Base-by-base conservation (phyloP, 2,113 vertebrate genomes). In the Burhinus oedicnemus region DNA sequence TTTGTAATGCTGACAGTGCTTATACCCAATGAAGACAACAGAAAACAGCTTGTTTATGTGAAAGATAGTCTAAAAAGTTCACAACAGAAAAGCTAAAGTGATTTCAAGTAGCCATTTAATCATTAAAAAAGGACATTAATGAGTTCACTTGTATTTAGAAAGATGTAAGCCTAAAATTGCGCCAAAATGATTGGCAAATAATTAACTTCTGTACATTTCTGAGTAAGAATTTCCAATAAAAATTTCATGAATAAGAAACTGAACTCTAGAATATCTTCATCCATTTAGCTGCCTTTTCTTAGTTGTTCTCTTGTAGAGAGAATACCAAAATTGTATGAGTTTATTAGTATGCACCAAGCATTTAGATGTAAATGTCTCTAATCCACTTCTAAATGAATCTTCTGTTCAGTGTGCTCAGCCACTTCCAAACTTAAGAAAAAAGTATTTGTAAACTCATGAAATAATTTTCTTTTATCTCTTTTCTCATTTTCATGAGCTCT, bases 321-420 rank as follows among this genome's bases (percentile, higher is more conserved):
- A 92, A 86, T 62, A 95, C 69, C 77, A 93, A 94, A 93, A 71
- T 22, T 77, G 80, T 71, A 76, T 23, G 74, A 80, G 77, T 92
- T 95, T 91, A 90, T 97, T 93, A 94, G 90, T 74, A 96, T 94
- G 95, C 71, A 0, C 34, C 55, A 80, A 85, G 88, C 93, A 96
- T 95, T 96, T 86, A 94, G 40, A 96, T 96, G 94, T 55, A 93
- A 95, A 96, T 83, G 87, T 60, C 78, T 81, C 66, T 96, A 94
- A 95, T 81, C 90, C 95, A 88, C 60, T 93, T 82, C 68, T 95
- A 96, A 97, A 97, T 94, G 90, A 83, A 88, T 92, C 90, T 91
- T 92, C 90, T 97, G 95, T 93, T 97, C 75, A 44, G 44, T 27
- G 27, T 79, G 88, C 68, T 58, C 86, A 79, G 69, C 12, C 83